These are phyloP conservation scores for Carcharodon carcharias DNA, from an alignment of 2,797 vertebrate species.

Conservation along the genomic window DNA sequence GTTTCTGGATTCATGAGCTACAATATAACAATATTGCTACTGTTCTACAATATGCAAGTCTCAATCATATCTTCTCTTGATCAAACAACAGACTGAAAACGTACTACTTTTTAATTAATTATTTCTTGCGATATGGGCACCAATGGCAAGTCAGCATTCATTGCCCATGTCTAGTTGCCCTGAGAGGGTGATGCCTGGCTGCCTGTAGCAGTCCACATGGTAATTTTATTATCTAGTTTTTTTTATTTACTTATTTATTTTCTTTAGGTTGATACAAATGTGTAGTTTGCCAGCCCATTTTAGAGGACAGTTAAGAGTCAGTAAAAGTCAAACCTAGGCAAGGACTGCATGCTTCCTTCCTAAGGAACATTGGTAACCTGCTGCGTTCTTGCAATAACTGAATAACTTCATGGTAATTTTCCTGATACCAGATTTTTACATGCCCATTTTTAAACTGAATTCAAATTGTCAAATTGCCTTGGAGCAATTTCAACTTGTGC, in stretches of 20 bases:
- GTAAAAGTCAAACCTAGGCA: neutral
- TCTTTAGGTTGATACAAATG: neutral
- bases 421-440: neutral
- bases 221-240: neutral
- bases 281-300: neutral
- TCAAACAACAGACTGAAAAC: neutral
- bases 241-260: too few species aligned
- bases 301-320: neutral
- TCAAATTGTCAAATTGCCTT: neutral
- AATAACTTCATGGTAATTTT: neutral
- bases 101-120: neutral
- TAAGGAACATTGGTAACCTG: neutral
- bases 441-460: neutral
- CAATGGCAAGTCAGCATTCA: neutral
- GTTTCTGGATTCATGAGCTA: neutral
- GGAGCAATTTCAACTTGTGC: neutral
- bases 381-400: neutral
- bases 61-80: neutral
- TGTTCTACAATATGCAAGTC: neutral
- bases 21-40: neutral
- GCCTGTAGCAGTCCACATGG: neutral
- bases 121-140: neutral
- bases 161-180: neutral
- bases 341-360: neutral
- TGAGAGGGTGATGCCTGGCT: neutral